Percentiles rank a stretch among this genome's conserved stretches.
Evolutionary conservation across 2,888 invertebrate species (phyloP).

Genomic region (Drosophila hamatofila): DNA sequence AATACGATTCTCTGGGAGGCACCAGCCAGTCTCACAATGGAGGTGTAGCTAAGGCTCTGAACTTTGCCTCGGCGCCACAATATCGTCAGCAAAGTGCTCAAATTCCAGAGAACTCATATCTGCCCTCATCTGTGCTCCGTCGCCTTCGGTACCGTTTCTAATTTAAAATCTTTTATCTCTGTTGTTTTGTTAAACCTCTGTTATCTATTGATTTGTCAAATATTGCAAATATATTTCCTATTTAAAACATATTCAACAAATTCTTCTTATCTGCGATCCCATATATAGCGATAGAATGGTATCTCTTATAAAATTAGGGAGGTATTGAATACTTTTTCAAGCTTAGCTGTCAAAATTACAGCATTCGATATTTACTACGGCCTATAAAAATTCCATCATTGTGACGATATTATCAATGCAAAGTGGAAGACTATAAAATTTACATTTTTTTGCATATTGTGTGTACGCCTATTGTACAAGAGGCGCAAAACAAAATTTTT

Average conservation of each 20-base stretch:
- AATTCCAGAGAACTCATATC: slow-evolving; percentile 71
- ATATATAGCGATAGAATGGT: slow-evolving; percentile 15
- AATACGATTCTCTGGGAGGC: slow-evolving; percentile 80
- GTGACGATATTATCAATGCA: slow-evolving; percentile 40
- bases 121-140: slow-evolving; percentile 76
- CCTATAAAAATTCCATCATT: slow-evolving; percentile 67
- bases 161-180: slow-evolving; percentile 3
- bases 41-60: slow-evolving; percentile 76
- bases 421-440: slow-evolving; percentile 68
- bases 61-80: slow-evolving; percentile 73
- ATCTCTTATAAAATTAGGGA: background rate
- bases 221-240: slow-evolving; percentile 59
- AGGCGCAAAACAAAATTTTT: slow-evolving; percentile 62
- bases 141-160: slow-evolving; percentile 74
- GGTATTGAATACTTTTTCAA: slow-evolving; percentile 28
- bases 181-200: slow-evolving; percentile 60
- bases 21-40: slow-evolving; percentile 69
- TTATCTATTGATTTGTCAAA: slow-evolving; percentile 68
- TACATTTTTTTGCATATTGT: slow-evolving; percentile 53
- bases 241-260: slow-evolving; percentile 41
- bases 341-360: slow-evolving; percentile 48
- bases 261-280: slow-evolving; percentile 6
- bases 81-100: slow-evolving; percentile 57
- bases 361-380: slow-evolving; percentile 42
- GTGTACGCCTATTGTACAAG: slow-evolving; percentile 38